Evolutionary conservation across 2,113 vertebrate species (phyloP).

Genomic region (Falco punctatus): DNA sequence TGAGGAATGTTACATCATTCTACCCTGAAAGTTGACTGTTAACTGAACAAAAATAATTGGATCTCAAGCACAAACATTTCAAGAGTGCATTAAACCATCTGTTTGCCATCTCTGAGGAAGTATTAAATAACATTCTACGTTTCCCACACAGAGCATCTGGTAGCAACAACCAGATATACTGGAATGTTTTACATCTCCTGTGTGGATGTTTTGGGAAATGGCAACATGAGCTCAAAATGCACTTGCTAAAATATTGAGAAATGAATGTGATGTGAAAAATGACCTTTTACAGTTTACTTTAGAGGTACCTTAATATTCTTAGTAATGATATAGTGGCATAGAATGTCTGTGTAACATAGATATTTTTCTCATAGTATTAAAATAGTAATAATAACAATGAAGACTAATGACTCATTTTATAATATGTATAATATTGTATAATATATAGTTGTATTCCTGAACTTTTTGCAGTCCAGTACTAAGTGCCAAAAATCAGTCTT

Average conservation of each 20-base stretch:
- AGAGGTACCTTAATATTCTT: not conserved
- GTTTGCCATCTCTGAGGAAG: constrained; percentile 4
- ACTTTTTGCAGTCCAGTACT: not conserved
- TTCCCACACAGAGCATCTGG: not conserved
- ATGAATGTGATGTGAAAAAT: not conserved
- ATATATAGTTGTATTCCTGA: not conserved
- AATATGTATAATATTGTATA: not conserved
- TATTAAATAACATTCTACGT: not conserved
- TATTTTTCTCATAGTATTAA: not conserved
- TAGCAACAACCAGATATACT: not conserved
- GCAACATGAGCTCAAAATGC: not conserved
- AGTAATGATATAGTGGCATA: not conserved
- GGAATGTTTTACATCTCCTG: not conserved
- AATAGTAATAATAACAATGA: not conserved
- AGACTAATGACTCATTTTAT: not conserved
- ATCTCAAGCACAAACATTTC: not conserved
- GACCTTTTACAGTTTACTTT: not conserved
- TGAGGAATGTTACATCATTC: not conserved
- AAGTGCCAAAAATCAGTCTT: not conserved
- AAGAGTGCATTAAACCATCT: constrained; percentile 23
- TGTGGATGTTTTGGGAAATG: not conserved
- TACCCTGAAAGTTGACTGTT: not conserved
- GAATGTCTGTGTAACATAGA: not conserved
- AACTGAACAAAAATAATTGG: constrained; percentile 3
- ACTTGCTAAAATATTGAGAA: not conserved